Evolutionary conservation across 2,797 vertebrate species (phyloP).

Genomic region (Loriculus beryllinus): DNA sequence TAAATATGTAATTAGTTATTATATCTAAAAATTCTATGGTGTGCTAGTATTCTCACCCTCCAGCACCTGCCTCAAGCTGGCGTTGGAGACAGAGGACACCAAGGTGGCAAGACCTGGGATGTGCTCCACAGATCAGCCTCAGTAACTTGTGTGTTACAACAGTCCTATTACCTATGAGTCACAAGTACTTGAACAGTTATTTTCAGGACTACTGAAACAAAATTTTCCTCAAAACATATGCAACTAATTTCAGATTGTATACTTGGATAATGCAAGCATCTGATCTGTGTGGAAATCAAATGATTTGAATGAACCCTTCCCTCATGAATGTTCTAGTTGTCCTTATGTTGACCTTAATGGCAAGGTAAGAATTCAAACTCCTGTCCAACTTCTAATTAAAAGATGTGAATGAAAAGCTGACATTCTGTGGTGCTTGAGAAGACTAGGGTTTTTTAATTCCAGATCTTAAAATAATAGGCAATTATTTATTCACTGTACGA

Average conservation of each 20-base stretch:
- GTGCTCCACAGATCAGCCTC: not conserved
- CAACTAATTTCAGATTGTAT: not conserved
- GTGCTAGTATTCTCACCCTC: not conserved
- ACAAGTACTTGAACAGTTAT: not conserved
- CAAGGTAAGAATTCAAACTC: not conserved
- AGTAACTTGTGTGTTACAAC: too few relatives aligned
- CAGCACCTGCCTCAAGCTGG: not conserved
- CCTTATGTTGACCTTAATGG: not conserved
- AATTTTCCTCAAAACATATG: not conserved
- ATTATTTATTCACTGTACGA: slow-evolving; percentile 43
- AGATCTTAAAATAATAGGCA: slow-evolving; percentile 28
- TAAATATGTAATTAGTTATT: rapidly evolving
- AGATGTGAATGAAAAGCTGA: not conserved
- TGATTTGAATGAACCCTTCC: not conserved
- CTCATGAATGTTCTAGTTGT: not conserved
- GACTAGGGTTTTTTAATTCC: not conserved
- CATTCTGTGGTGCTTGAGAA: not conserved
- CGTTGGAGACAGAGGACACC: not conserved
- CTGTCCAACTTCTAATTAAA: slow-evolving; percentile 25
- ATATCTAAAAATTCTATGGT: not conserved
- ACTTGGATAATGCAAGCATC: not conserved
- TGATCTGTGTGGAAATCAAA: not conserved
- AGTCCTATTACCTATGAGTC: rapidly evolving
- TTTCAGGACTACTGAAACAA: not conserved
- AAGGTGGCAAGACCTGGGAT: not conserved